Base-by-base conservation (phyloP, 2,113 vertebrate species). In the Atherinomorus stipes region DNA sequence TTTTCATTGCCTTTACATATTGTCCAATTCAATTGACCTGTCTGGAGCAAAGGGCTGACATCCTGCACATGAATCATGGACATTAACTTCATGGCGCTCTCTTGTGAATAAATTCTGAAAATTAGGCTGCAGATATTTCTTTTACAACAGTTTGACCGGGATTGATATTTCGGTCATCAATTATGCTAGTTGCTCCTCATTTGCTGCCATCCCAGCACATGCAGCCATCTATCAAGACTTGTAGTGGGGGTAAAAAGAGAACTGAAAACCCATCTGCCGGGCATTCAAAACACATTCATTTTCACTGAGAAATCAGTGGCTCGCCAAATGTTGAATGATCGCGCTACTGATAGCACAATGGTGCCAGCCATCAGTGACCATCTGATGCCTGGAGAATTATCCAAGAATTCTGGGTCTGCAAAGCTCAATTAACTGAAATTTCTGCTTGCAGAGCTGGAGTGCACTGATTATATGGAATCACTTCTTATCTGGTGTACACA, bases 181-280 rank as follows among this genome's bases (percentile, higher is more conserved):
- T 82, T 82, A 86, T 78, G 79, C 54, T 25, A 53, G 80, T 70
- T 13, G 8, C 76, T 80, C 57, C 71, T 78, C 81, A 72, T 84
- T 81, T 77, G 70, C 73, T 64, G 80, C 65, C 81, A 54, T 42
- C 42, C 26, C 68, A 84, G 89, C 73, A 82, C 67, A 71, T 71
- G 61, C 52, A 64, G 77, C 54, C 53, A 88, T 90, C 69, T 60
- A 88, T 85, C 80, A 84, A 49, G 67, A 56, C 65, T 76, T 54
- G 63, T 38, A 56, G 72, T 58, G 2, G 4, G 67, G 64, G 65
- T 73, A 64, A 52, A 80, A 68, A 73, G 40, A 78, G 67, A 70
- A 73, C 80, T 15, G 44, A 60, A 52, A 72, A 68, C 77, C 85
- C 87, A 91, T 91, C 88, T 90, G 90, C 68, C 81, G 67, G 71